phyloP scores from a whole-genome alignment of 2,888 invertebrate species.

The Magallana nippona region DNA sequence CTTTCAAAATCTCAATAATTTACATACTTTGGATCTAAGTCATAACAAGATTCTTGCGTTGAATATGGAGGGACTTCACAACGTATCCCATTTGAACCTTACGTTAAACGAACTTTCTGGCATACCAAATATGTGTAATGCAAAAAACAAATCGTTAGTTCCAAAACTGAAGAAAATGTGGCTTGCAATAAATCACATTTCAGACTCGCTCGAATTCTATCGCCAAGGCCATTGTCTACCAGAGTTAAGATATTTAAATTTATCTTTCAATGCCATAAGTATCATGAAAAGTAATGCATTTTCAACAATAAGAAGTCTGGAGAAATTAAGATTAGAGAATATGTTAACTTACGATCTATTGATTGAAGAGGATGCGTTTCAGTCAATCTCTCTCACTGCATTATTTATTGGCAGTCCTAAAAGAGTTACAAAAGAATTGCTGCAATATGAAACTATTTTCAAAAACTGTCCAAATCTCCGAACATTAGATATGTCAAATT shows the following conservation, averaged over 20 bases:
- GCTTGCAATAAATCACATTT: constrained; percentile 28
- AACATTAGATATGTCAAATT: constrained; percentile 8
- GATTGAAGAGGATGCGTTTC: constrained; percentile 28
- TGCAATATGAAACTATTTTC: constrained; percentile 4
- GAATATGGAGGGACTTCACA: background rate
- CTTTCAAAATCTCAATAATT: background rate
- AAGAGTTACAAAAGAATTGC: background rate
- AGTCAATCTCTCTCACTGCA: background rate
- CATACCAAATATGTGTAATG: constrained; percentile 27
- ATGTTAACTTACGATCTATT: constrained; percentile 19
- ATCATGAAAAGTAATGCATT: constrained; percentile 25
- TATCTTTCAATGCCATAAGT: constrained; percentile 33
- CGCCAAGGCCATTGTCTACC: constrained; percentile 25
- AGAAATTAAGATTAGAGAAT: constrained; percentile 1
- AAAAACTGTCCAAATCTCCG: constrained; percentile 1
- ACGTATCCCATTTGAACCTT: background rate
- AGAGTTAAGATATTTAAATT: constrained; percentile 25
- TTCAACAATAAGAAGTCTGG: constrained; percentile 4
- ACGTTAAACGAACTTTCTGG: constrained; percentile 13
- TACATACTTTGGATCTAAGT: constrained; percentile 12
- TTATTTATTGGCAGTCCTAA: constrained; percentile 35
- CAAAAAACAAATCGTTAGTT: background rate
- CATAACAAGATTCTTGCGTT: background rate
- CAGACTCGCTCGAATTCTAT: background rate
- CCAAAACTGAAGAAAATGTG: background rate